These are phyloP conservation scores for Callocephalon fimbriatum DNA, from an alignment of 2,113 vertebrate genomes.

Conservation along the genomic window DNA sequence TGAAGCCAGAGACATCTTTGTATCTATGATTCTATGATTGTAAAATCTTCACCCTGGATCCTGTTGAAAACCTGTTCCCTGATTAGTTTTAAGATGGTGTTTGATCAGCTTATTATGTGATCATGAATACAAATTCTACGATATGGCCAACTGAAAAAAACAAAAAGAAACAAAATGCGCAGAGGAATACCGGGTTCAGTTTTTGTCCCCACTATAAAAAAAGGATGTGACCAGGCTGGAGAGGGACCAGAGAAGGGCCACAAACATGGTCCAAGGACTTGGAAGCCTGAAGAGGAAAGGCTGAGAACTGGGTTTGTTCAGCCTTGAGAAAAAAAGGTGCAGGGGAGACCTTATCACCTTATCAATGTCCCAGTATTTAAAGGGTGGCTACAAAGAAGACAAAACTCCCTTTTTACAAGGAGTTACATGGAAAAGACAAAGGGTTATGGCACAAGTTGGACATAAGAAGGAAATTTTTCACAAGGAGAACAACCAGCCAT, in stretches of 20 bases:
- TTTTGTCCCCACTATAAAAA: background rate
- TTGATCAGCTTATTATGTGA: background rate
- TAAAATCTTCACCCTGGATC: background rate
- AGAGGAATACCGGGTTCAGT: background rate
- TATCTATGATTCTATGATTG: background rate
- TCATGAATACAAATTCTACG: background rate
- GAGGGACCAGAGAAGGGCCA: background rate
- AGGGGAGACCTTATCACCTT: background rate
- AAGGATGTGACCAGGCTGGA: background rate
- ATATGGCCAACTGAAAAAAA: background rate
- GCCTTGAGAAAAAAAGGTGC: background rate
- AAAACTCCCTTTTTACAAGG: background rate
- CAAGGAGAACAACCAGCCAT: background rate
- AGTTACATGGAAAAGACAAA: background rate
- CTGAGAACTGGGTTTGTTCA: background rate
- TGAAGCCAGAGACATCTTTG: background rate
- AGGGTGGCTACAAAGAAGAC: background rate
- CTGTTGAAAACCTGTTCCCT: background rate
- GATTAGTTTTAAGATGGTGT: background rate
- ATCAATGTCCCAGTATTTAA: background rate
- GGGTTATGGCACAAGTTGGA: background rate
- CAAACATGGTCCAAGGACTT: background rate
- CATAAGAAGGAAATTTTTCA: background rate
- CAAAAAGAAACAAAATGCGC: accelerated
- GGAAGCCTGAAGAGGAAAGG: background rate